Base-by-base conservation (phyloP, 1,140 invertebrate genomes). In the Scaptomyza graminum region DNA sequence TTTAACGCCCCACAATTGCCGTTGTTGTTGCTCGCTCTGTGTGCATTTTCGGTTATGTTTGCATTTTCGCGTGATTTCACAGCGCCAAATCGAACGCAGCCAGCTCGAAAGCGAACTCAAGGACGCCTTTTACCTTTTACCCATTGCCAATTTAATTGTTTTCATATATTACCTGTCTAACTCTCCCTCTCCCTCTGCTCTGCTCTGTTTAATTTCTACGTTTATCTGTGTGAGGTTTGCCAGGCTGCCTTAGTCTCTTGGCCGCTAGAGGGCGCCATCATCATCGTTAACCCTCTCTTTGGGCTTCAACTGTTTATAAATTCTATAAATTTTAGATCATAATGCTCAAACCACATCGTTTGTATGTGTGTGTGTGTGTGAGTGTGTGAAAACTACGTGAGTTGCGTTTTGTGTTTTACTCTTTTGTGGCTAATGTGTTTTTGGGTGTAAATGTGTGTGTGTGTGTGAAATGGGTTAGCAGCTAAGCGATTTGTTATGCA, bases 271-370 rank as follows among this genome's bases (percentile, higher is more conserved):
- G 74, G 59, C 50, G 67, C 67, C 63, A 65, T 49, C 66, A 65
- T 49, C 66, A 54, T 61, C 51, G 57, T 79, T 60, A 70, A 69
- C 75, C 82, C 79, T 63, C 18, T 3, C 18, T 82, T 74, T 62
- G 82, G 82, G 3, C 71, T 71, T 71, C 68, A 47, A 22, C 59
- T 88, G 66, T 59, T 87, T 87, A 89, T 70, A 87, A 88, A 87
- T 87, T 87, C 83, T 87, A 87, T 87, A 88, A 88, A 87, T 87
- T 88, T 87, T 87, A 87, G 83, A 87, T 87, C 83, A 88, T 87
- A 87, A 88, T 87, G 76, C 64, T 46, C 46, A 39, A 74, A 66
- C 59, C 70, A 50, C 47, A 22, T 47, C 16, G 72, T 51, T 68
- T n/a, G n/a, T n/a, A n/a, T n/a, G n/a, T n/a, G n/a, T n/a, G 31